Percentiles rank a stretch among this genome's conserved stretches.
Conservation (phyloP, 1,140 invertebrate species). For the Ceratina calcarata region DNA sequence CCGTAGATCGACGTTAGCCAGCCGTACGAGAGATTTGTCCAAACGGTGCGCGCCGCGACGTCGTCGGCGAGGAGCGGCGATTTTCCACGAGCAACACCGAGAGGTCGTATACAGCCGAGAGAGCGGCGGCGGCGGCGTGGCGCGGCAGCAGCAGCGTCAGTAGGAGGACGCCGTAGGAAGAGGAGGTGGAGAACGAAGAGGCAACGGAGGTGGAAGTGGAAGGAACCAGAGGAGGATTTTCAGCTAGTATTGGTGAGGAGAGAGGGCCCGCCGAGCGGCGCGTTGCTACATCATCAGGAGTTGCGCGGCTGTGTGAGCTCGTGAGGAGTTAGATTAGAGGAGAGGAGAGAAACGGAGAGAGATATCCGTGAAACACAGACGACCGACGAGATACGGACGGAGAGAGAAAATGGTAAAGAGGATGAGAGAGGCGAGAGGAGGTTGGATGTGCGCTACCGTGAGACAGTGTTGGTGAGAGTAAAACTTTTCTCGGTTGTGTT, state of each 20-base stretch:
- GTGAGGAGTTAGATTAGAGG: conserved; percentile 79
- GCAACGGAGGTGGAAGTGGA: conserved; percentile 66
- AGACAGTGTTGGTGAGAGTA: conserved; percentile 75
- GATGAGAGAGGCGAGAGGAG: conserved; percentile 51
- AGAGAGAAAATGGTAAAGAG: background rate
- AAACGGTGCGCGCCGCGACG: conserved; percentile 68
- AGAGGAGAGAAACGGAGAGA: conserved; percentile 56
- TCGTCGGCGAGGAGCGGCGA: conserved; percentile 69
- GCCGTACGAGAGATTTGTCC: conserved; percentile 59
- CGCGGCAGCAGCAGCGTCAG: conserved; percentile 46
- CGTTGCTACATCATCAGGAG: conserved; percentile 55
- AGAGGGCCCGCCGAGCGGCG: conserved; percentile 56
- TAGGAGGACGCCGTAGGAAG: conserved; percentile 63
- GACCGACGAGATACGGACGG: background rate
- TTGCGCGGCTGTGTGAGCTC: conserved; percentile 53
- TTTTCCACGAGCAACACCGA: conserved; percentile 74
- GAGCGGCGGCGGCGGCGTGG: conserved; percentile 36
- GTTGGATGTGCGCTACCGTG: conserved; percentile 58
- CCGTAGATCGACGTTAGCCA: conserved; percentile 63
- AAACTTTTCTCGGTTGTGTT: conserved; percentile 79
- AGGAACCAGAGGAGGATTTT: conserved; percentile 71
- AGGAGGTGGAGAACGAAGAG: conserved; percentile 58
- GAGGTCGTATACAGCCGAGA: conserved; percentile 67
- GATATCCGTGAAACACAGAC: conserved; percentile 2
- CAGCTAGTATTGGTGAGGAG: conserved; percentile 68